Conservation (phyloP, 2,888 invertebrate genomes). For the Pseudococcus jackbeardsleyi region DNA sequence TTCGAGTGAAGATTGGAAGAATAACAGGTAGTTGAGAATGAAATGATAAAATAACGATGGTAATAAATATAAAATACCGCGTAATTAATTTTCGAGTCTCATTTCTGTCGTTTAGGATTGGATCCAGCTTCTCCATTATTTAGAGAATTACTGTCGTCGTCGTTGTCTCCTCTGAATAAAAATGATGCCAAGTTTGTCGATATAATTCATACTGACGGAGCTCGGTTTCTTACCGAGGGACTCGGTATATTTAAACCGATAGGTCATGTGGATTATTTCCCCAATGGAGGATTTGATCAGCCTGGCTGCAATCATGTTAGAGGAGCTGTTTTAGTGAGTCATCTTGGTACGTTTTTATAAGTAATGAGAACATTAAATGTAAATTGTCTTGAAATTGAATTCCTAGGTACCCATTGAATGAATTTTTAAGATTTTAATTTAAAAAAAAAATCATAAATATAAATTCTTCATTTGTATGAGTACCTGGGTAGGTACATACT, state of each 20-base stretch:
- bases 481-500: too few relatives aligned
- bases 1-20: conserved; percentile 72
- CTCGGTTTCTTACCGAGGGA: conserved; percentile 74
- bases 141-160: conserved; percentile 74
- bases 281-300: conserved; percentile 76
- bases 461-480: too few relatives aligned
- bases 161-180: conserved; percentile 74
- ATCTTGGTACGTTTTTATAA: conserved; percentile 71
- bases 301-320: conserved; percentile 75
- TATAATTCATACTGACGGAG: conserved; percentile 79
- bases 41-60: neutral
- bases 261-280: conserved; percentile 76
- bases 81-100: neutral
- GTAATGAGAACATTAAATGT: neutral
- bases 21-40: conserved; percentile 72
- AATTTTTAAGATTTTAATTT: too few relatives aligned
- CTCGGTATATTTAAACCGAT: conserved; percentile 75
- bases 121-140: conserved; percentile 76
- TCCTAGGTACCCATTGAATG: too few relatives aligned
- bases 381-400: too few relatives aligned
- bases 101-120: conserved; percentile 70
- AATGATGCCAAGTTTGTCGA: conserved; percentile 78
- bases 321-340: conserved; percentile 74
- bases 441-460: too few relatives aligned
- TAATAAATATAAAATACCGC: neutral